phyloP scores from a whole-genome alignment of 2,888 invertebrate genomes.

The Tiliacea aurago region DNA sequence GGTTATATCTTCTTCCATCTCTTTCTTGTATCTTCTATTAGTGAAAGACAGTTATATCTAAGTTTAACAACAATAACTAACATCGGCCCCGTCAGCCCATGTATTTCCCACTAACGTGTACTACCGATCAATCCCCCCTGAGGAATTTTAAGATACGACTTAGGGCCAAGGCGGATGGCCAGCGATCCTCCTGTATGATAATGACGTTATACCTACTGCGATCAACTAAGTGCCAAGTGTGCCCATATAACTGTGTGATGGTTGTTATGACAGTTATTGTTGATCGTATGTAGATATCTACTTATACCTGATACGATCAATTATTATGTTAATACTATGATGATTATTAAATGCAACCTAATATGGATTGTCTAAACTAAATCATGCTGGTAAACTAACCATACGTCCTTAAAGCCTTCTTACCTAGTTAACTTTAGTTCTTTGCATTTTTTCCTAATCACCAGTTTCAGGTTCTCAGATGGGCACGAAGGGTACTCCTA shows the following conservation, averaged over 20 bases:
- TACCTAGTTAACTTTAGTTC: not conserved
- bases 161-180: conserved; percentile 4
- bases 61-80: conserved; percentile 3
- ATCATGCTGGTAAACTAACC: not conserved
- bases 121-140: conserved; percentile 17
- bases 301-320: not conserved
- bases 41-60: not conserved
- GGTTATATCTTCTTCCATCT: not conserved
- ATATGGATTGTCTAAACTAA: not conserved
- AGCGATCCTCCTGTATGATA: conserved; percentile 34
- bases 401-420: not conserved
- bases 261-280: conserved; percentile 9
- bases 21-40: too few species aligned
- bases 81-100: not conserved
- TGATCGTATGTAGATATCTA: not conserved
- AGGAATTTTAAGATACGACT: conserved; percentile 17
- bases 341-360: too few species aligned
- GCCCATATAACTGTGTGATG: not conserved
- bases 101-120: conserved; percentile 8
- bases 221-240: conserved; percentile 18
- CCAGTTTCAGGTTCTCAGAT: not conserved
- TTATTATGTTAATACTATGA: not conserved
- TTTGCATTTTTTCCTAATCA: not conserved
- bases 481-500: too few species aligned
- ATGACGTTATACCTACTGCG: conserved; percentile 37